Percentiles rank a stretch among this genome's conserved stretches.
Evolutionary conservation across 2,888 invertebrate species (phyloP).

Genomic region (Scelioninae gen. 1): DNA sequence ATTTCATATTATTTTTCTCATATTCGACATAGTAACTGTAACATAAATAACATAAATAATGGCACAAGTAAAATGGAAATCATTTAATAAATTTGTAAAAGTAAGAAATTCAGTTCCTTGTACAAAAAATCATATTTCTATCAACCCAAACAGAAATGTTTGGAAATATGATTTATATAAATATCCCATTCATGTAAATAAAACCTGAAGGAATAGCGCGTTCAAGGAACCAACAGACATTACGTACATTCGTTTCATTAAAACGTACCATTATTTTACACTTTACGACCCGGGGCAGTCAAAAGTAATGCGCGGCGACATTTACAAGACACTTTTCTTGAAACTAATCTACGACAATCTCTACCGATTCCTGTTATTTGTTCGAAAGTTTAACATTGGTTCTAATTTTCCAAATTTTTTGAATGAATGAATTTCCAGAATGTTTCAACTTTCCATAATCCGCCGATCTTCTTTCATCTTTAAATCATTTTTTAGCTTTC

Average conservation of each 20-base stretch:
- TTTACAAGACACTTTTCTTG: constrained; percentile 55
- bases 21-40: too few species aligned
- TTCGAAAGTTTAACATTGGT: constrained; percentile 42
- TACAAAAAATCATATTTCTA: constrained; percentile 31
- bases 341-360: constrained; percentile 53
- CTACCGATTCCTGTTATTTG: constrained; percentile 48
- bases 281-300: constrained; percentile 41
- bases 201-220: background rate
- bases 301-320: constrained; percentile 44
- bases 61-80: too few species aligned
- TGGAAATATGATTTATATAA: constrained; percentile 51
- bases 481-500: constrained; percentile 61
- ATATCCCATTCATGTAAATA: constrained; percentile 33
- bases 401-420: constrained; percentile 44
- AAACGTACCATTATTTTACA: constrained; percentile 57
- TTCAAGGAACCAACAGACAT: constrained; percentile 33
- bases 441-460: constrained; percentile 50
- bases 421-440: constrained; percentile 53
- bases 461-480: constrained; percentile 21
- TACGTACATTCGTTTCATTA: constrained; percentile 45
- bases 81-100: too few species aligned
- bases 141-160: background rate
- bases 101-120: too few species aligned
- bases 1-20: too few species aligned
- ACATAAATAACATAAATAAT: too few species aligned